phyloP scores from a whole-genome alignment of 2,797 vertebrate genomes.

The Lacerta viridis region DNA sequence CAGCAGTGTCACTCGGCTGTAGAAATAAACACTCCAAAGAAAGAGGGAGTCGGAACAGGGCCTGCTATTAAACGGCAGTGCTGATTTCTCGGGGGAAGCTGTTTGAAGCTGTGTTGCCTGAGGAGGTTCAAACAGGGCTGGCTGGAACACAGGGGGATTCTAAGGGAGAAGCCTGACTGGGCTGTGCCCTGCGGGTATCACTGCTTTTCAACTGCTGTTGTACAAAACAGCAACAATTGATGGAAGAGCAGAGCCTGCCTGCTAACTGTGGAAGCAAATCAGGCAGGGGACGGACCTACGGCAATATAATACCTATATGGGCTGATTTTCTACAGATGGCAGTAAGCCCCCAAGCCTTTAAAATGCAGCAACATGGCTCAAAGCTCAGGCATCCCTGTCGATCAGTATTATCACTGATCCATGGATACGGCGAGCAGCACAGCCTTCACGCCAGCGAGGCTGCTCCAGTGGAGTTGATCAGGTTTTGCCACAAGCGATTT shows the following conservation, averaged over 20 bases:
- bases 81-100: slow-evolving; percentile 20
- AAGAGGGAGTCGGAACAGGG: neutral
- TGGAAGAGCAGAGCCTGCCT: neutral
- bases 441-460: neutral
- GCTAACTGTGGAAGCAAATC: neutral
- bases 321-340: slow-evolving; percentile 13
- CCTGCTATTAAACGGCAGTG: slow-evolving; percentile 31
- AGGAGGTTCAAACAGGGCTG: neutral
- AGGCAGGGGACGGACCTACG: slow-evolving; percentile 11
- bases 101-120: neutral
- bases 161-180: neutral
- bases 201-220: neutral
- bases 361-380: slow-evolving; percentile 18
- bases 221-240: slow-evolving; percentile 9
- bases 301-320: neutral
- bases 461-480: neutral
- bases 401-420: slow-evolving; percentile 25
- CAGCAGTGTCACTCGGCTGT: slow-evolving; percentile 30
- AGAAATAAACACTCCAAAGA: slow-evolving; percentile 36
- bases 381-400: neutral
- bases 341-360: neutral
- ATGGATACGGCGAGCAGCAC: fast-evolving
- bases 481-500: neutral
- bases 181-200: neutral
- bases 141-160: neutral